Percentiles rank a stretch among this genome's conserved stretches.
These are phyloP conservation scores for Peromyscus nudipes DNA, from an alignment of 2,797 vertebrate species.

Conservation along the genomic window DNA sequence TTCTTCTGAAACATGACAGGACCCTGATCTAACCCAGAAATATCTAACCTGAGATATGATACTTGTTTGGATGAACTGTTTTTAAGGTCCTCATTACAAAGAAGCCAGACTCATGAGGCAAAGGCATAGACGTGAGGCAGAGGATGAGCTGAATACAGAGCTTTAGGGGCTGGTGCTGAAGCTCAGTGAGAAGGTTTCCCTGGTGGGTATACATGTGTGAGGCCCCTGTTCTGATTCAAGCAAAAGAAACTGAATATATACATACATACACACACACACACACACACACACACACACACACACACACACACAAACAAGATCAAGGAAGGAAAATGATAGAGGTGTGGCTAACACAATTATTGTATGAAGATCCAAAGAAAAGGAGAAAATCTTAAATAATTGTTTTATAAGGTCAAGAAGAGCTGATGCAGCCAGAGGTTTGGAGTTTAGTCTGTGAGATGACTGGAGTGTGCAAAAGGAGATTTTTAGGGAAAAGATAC, in stretches of 20 bases:
- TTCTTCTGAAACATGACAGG: neutral
- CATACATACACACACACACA: too few relatives aligned
- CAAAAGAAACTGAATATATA: neutral
- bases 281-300: too few relatives aligned
- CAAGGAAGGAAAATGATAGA: neutral
- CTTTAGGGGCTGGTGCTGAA: neutral
- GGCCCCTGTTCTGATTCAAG: neutral
- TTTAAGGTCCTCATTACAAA: neutral
- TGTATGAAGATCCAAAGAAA: neutral
- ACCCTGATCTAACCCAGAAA: neutral
- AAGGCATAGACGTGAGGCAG: neutral
- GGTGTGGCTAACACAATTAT: neutral
- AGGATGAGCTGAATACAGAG: neutral
- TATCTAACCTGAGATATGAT: neutral
- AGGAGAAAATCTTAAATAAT: neutral
- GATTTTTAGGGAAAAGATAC: neutral
- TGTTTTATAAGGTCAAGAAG: neutral
- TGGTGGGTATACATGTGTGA: neutral
- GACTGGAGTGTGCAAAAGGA: neutral
- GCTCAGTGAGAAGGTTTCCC: neutral
- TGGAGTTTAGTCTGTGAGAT: neutral
- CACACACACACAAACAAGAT: neutral
- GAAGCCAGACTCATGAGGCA: neutral
- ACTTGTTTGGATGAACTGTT: neutral
- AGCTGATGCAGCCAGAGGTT: neutral